Evolutionary conservation across 2,113 vertebrate genomes (phyloP).

Genomic region (Cricetomys ansorgei): DNA sequence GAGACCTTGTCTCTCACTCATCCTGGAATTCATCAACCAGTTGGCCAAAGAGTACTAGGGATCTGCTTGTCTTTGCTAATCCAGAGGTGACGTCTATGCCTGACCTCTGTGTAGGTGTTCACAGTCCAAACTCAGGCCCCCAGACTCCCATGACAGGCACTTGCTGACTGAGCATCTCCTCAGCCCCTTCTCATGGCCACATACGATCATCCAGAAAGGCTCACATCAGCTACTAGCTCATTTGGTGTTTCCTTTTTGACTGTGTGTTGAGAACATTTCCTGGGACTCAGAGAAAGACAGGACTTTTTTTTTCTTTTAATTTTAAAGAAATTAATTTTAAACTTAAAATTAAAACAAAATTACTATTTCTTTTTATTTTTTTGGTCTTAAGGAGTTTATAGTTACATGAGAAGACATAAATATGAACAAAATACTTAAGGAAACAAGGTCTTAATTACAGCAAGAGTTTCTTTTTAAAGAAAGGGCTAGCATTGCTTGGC

Average conservation of each 20-base stretch:
- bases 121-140: neutral
- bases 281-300: neutral
- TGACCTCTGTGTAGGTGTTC: too few relatives aligned
- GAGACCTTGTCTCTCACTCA: neutral
- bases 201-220: neutral
- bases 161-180: neutral
- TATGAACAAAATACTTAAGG: neutral
- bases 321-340: too few relatives aligned
- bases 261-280: neutral
- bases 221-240: neutral
- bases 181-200: neutral
- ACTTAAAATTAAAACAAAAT: too few relatives aligned
- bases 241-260: neutral
- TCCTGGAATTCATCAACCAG: neutral
- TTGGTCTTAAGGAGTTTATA: neutral
- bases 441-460: neutral
- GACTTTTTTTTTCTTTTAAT: neutral
- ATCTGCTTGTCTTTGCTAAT: neutral
- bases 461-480: neutral
- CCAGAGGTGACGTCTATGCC: neutral
- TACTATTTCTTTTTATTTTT: too few relatives aligned
- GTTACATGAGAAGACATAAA: neutral
- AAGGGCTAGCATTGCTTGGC: neutral
- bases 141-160: neutral
- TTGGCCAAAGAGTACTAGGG: too few relatives aligned